Evolutionary conservation across 35 echinoderm and acorn worm species (phyloP), one percentile per base, ranked within the genome.

Genomic region (Amphiura filiformis): DNA sequence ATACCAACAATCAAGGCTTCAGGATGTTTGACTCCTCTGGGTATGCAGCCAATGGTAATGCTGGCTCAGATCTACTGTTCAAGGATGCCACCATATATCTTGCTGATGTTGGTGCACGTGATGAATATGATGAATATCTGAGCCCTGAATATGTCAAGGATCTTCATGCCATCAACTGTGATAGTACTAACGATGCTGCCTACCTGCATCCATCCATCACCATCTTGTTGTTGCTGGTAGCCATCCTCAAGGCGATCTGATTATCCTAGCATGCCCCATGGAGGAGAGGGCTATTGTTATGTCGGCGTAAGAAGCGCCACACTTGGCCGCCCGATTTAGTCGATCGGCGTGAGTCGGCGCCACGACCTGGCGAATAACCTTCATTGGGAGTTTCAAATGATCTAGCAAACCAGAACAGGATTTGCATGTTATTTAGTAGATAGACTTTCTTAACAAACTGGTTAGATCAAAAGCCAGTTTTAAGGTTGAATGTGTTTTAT

Each of bases 11-110:
- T 30, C 11, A 34, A 0, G 56, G 9, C 1, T 94, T 93, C 86
- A 93, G 81, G 78, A 94, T 94, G 75, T 94, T 94, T 61, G 87
- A 90, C 34, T 97, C 94, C 0, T 31, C 35, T 26, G 76, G 31
- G 4, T 91, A 91, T 37, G 22, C 32, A 3, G 34, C 13, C 22
- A 32, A 26, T 52, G 41, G 23, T 28, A 11, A 56, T 32, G 44
- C 20, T 52, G 86, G 87, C 38, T 82, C 56, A 4, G 76, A 97
- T 56, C 88, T 97, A 35, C 77, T 97, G n/a, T 97, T 97, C 79
- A 97, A 92, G 31, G 94, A 97, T 80, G 86, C 87, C 7, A 93
- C 94, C 22, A 30, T 90, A 1, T 15, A 38, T 13, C 86, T 97
- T 35, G 65, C 26, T 1, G 76, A 84, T 23, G 76, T 88, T 3